Percentiles rank a stretch among this genome's conserved stretches.
Evolutionary conservation across 2,888 invertebrate species (phyloP).

Genomic region (Ectemnius cavifrons): DNA sequence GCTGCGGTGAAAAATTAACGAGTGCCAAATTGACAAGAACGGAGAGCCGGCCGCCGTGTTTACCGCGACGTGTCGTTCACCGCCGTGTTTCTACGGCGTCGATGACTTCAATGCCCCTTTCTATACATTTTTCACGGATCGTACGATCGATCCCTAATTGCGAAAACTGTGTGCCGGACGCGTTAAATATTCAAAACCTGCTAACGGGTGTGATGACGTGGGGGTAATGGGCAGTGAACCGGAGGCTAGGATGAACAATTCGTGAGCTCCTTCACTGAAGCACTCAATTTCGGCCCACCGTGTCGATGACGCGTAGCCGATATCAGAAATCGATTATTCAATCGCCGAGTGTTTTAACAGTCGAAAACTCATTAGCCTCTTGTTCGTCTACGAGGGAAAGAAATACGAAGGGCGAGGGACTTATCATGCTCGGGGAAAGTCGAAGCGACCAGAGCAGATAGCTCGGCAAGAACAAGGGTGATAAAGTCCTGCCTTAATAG

Average conservation of each 20-base stretch:
- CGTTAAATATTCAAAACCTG: not conserved
- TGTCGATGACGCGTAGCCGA: slow-evolving; percentile 24
- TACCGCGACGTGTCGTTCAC: too few species aligned
- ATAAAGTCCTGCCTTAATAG: slow-evolving; percentile 65
- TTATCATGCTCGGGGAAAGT: slow-evolving; percentile 45
- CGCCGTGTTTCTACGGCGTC: too few species aligned
- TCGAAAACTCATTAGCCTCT: slow-evolving; percentile 58
- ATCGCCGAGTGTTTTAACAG: slow-evolving; percentile 58
- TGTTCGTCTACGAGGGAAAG: slow-evolving; percentile 20
- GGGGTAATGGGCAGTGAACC: not conserved
- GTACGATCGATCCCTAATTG: too few species aligned
- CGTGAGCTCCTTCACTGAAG: not conserved
- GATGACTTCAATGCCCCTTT: too few species aligned
- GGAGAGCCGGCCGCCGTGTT: too few species aligned
- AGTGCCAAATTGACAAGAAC: too few species aligned
- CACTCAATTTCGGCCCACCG: slow-evolving; percentile 5
- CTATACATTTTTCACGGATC: too few species aligned
- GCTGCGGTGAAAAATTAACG: too few species aligned
- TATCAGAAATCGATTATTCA: slow-evolving; percentile 40
- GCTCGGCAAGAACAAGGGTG: slow-evolving; percentile 8
- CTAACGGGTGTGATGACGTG: not conserved
- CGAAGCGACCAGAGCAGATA: slow-evolving; percentile 36
- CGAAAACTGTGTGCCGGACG: too few species aligned
- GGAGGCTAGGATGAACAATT: not conserved
- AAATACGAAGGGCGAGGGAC: slow-evolving; percentile 17